Conservation (phyloP, 2,888 invertebrate genomes). For the Philereme vetulata region DNA sequence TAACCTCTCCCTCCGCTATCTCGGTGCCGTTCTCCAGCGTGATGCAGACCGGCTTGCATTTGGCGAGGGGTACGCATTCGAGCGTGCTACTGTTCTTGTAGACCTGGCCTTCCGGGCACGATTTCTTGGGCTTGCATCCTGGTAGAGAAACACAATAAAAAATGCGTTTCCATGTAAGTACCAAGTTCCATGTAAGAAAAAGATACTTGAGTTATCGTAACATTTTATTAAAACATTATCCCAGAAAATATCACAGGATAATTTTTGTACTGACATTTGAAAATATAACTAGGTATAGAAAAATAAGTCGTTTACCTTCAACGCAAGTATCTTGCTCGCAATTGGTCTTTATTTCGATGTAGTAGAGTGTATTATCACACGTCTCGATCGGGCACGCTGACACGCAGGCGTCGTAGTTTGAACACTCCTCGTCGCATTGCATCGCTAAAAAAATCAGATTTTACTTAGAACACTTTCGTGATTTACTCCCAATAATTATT, state of each 20-base stretch:
- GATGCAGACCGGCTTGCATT: conserved; percentile 89
- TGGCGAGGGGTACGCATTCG: conserved; percentile 89
- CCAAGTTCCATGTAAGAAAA: too few relatives aligned
- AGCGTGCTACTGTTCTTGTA: conserved; percentile 87
- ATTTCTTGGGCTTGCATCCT: conserved; percentile 88
- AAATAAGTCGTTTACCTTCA: conserved; percentile 82
- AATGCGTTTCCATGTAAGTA: too few relatives aligned
- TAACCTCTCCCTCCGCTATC: conserved; percentile 90
- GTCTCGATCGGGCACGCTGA: conserved; percentile 92
- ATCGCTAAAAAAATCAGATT: conserved; percentile 84
- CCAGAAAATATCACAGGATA: too few relatives aligned
- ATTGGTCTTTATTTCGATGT: conserved; percentile 84
- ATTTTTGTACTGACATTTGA: too few relatives aligned
- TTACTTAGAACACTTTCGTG: too few relatives aligned
- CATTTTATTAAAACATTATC: too few relatives aligned
- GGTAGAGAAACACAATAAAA: conserved; percentile 1
- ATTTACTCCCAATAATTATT: too few relatives aligned
- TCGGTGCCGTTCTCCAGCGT: conserved; percentile 85
- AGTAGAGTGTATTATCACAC: conserved; percentile 90
- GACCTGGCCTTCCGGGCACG: conserved; percentile 89
- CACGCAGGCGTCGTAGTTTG: conserved; percentile 91
- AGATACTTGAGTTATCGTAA: too few relatives aligned
- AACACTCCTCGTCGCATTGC: conserved; percentile 93
- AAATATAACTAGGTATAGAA: too few relatives aligned
- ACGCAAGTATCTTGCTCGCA: conserved; percentile 91